Evolutionary conservation across 2,888 invertebrate species (phyloP).

Genomic region (Cephus rjabovi): DNA sequence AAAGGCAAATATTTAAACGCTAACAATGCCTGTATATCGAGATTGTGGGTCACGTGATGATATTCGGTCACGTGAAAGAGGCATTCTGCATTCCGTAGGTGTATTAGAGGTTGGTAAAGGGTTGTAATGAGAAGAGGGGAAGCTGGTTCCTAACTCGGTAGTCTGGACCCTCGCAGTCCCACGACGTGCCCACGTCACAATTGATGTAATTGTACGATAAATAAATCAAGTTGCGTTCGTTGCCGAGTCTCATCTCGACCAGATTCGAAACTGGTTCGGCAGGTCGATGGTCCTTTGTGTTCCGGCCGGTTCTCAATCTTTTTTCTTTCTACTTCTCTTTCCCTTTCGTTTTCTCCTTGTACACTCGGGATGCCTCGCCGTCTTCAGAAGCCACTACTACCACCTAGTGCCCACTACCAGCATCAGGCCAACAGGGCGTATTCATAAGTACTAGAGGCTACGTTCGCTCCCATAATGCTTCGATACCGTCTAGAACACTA

Average conservation of each 20-base stretch:
- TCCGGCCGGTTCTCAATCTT: slow-evolving; percentile 6
- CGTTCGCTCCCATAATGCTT: background rate
- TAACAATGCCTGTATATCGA: background rate
- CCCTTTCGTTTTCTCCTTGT: slow-evolving; percentile 24
- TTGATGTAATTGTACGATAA: slow-evolving; percentile 41
- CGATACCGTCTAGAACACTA: background rate
- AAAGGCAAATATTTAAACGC: background rate
- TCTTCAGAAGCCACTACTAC: background rate
- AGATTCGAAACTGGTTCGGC: slow-evolving; percentile 44
- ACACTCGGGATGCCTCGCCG: slow-evolving; percentile 16
- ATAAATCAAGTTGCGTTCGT: slow-evolving; percentile 41
- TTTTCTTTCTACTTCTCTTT: slow-evolving; percentile 15
- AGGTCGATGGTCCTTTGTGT: slow-evolving; percentile 46
- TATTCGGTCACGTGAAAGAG: background rate
- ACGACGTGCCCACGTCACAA: slow-evolving; percentile 21
- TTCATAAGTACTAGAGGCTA: background rate
- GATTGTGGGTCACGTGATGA: background rate
- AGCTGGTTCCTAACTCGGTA: background rate
- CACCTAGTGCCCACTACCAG: background rate
- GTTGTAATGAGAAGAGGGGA: background rate
- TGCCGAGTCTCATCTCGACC: slow-evolving; percentile 26
- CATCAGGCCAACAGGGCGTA: background rate
- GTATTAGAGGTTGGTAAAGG: background rate
- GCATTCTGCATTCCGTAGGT: background rate
- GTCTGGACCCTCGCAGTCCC: background rate